Evolutionary conservation across 2,113 vertebrate species (phyloP).

Genomic region (Labrus mixtus): DNA sequence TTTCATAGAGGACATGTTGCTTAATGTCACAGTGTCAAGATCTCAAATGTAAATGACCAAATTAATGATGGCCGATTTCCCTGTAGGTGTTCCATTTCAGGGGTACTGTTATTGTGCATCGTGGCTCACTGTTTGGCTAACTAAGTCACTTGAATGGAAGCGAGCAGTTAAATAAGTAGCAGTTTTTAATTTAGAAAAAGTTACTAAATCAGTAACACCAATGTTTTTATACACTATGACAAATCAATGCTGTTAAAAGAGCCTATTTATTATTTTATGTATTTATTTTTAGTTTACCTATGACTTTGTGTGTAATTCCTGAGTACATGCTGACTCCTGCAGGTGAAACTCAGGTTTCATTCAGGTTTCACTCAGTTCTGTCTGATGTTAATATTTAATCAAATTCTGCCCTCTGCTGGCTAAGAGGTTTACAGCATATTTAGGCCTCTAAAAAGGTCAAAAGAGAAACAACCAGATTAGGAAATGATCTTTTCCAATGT

Average conservation of each 20-base stretch:
- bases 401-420: constrained; percentile 63
- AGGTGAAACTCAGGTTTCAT: background rate
- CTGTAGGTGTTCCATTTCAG: background rate
- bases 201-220: no score
- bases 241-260: no score
- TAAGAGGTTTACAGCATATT: constrained; percentile 3
- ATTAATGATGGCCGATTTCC: background rate
- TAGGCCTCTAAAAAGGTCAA: background rate
- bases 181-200: no score
- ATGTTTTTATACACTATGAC: no score
- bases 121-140: background rate
- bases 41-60: background rate
- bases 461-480: background rate
- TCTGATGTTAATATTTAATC: constrained; percentile 8
- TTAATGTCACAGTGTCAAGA: no score
- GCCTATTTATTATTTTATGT: no score
- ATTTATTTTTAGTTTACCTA: no score
- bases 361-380: background rate
- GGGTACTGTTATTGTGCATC: background rate
- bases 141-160: background rate
- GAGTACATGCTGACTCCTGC: background rate
- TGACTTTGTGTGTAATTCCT: background rate
- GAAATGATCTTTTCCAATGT: background rate
- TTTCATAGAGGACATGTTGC: no score
- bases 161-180: no score